Percentiles rank a stretch among this genome's conserved stretches.
These are phyloP conservation scores for Pterocles orientalis DNA, from an alignment of 2,113 vertebrate genomes.

Conservation along the genomic window DNA sequence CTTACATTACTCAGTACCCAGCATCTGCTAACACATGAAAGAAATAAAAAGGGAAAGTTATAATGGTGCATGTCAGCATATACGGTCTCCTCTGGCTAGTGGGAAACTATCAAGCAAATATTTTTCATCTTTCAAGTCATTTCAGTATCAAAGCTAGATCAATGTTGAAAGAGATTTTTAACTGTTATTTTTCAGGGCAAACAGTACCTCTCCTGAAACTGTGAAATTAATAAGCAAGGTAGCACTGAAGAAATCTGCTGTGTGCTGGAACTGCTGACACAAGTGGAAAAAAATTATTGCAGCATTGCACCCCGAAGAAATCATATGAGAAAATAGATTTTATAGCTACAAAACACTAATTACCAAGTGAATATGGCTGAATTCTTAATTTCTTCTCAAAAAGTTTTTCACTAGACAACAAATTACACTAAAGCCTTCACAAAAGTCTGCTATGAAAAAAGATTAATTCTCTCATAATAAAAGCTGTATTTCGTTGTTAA, in stretches of 20 bases:
- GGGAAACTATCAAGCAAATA: background rate
- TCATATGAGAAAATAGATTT: background rate
- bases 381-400: slow-evolving; percentile 41
- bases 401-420: slow-evolving; percentile 3
- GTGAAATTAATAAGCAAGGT: background rate
- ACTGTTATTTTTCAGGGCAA: background rate
- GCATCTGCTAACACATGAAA: background rate
- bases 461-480: slow-evolving; percentile 7
- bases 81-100: background rate
- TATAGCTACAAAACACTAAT: background rate
- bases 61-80: background rate
- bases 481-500: background rate
- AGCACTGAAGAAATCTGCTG: background rate
- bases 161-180: background rate
- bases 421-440: background rate
- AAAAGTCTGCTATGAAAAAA: background rate
- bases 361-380: background rate
- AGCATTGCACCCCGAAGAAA: background rate
- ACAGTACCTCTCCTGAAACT: background rate
- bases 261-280: background rate
- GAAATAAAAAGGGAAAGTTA: background rate
- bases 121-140: background rate
- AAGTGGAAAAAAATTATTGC: background rate
- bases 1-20: background rate
- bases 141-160: background rate